Evolutionary conservation across 2,113 vertebrate species (phyloP), one percentile per base, ranked within the genome.

Genomic region (Chloroceryle aenea): DNA sequence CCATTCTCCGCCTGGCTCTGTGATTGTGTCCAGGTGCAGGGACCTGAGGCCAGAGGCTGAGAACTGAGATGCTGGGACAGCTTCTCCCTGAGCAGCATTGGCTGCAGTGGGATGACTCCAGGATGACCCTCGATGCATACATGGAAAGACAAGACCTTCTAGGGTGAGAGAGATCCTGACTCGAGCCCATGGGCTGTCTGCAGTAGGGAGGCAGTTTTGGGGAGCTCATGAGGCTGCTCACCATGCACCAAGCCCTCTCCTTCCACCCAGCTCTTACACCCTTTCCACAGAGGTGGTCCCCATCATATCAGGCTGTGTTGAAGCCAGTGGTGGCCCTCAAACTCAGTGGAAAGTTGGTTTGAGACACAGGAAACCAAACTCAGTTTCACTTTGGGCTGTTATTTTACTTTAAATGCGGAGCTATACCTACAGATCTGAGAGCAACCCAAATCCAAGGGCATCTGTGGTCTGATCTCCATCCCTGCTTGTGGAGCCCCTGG

Each of bases 21-120:
- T 91, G 95, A 92, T 95, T 89, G 81, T 1, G 0, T 87, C 94
- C 97, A 97, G 96, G 97, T 95, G 95, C 3, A 3, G 61, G 53
- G 74, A 83, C 59, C n/a, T 0, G 22, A 76, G 67, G 34, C 92
- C 0, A 11, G 63, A 25, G 77, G 52, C 69, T 69, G 90, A 82
- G 36, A 1, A 0, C 47, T 38, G 69, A 38, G 73, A 42, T 23
- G 56, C 36, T 58, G 79, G 42, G 89, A 76, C 19, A 40, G 58
- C 91, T 93, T 81, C 77, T 7, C 26, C n/a, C 85, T 50, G 56
- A 40, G 11, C 29, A 14, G 66, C 2, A 1, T 9, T 62, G 67
- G 32, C n/a, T 74, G n/a, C 0, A 2, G 21, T 1, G 5, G 50
- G 26, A 12, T 68, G 58, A 13, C 69, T 77, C 48, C 0, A 2